Evolutionary conservation across 2,888 invertebrate genomes (phyloP).

Genomic region (Deroplatys truncata): DNA sequence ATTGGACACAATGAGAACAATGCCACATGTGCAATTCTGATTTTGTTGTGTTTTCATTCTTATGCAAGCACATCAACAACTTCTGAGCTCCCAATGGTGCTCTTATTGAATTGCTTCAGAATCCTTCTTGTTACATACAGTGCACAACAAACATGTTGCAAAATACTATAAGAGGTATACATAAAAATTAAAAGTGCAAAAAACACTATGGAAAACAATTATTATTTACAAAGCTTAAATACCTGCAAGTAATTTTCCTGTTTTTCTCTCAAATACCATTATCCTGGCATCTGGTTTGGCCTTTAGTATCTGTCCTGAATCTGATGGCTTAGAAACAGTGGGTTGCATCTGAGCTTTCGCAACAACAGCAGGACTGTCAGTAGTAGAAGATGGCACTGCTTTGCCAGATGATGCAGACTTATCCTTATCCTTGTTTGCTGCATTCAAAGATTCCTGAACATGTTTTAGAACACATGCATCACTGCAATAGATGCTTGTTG

Average conservation of each 20-base stretch:
- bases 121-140: too few species aligned
- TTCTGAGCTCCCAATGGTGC: too few species aligned
- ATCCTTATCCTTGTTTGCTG: not conserved
- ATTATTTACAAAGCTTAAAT: slow-evolving; percentile 14
- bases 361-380: not conserved
- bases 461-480: slow-evolving; percentile 82
- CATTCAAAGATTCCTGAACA: slow-evolving; percentile 57
- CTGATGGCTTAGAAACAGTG: not conserved
- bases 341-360: not conserved
- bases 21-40: too few species aligned
- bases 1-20: too few species aligned
- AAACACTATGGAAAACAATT: too few species aligned
- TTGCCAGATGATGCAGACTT: not conserved
- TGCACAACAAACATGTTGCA: too few species aligned
- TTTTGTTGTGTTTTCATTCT: too few species aligned
- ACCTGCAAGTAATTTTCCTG: slow-evolving; percentile 60
- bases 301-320: not conserved
- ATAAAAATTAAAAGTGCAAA: too few species aligned
- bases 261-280: slow-evolving; percentile 78
- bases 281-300: slow-evolving; percentile 44
- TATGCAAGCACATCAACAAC: too few species aligned
- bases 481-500: slow-evolving; percentile 85
- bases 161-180: too few species aligned
- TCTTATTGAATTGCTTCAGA: too few species aligned
- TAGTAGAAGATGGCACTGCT: slow-evolving; percentile 14